Conservation (phyloP, 2,113 vertebrate species). For the Lepus americanus region DNA sequence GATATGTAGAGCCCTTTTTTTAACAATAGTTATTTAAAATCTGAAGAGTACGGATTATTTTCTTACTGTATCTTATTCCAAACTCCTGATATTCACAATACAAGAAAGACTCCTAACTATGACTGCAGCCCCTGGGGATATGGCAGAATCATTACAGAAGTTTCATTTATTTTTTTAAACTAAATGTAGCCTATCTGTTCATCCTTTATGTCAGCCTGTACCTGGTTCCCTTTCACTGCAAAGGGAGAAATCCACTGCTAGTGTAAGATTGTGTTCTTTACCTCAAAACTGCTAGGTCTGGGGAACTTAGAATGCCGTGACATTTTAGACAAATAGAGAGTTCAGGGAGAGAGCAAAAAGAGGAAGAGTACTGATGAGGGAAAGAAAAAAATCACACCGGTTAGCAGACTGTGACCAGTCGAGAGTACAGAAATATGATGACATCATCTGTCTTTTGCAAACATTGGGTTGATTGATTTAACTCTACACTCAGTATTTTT, state of each 20-base stretch:
- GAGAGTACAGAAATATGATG: background rate
- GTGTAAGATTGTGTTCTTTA: background rate
- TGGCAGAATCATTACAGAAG: background rate
- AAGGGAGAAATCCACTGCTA: background rate
- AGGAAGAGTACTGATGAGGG: rapidly evolving
- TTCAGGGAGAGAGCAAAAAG: background rate
- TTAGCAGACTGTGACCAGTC: background rate
- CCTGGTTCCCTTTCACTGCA: background rate
- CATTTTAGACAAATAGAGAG: background rate
- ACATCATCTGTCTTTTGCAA: background rate
- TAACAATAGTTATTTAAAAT: background rate
- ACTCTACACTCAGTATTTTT: background rate
- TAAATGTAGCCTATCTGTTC: background rate
- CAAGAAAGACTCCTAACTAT: background rate
- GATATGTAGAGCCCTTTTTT: background rate
- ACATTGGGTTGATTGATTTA: background rate
- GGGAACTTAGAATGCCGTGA: background rate
- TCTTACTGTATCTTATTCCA: background rate
- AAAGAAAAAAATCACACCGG: background rate
- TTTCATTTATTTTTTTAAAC: no score
- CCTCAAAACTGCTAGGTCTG: background rate
- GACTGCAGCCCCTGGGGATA: no score
- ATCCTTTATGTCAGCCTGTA: background rate
- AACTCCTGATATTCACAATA: background rate
- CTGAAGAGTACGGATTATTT: background rate